Evolutionary conservation across 1,140 invertebrate genomes (phyloP), one percentile per base, ranked within the genome.

Genomic region (Zaprionus kolodkinae): DNA sequence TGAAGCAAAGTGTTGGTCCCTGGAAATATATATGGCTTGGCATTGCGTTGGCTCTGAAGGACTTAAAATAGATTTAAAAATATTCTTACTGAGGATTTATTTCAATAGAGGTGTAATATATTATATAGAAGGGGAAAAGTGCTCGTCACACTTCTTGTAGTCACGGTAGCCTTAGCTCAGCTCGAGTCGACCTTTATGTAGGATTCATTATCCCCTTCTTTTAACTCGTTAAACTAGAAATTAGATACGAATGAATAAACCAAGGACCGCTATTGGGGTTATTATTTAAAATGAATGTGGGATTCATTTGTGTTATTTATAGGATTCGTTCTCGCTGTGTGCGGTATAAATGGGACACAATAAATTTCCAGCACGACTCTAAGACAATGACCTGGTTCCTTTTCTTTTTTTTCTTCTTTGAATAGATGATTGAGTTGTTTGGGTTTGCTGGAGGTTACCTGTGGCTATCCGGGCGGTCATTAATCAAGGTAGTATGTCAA

Each of bases 401-500:
- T 21, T 21, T 21, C 30, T 43, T 25, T 59, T 25, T 59, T 35
- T 36, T 21, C 30, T 48, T 25, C n/a, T 59, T 35, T 36, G 25
- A 52, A 45, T 36, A 33, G 33, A 68, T 81, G 82, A 76, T 78
- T 72, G 67, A 87, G 71, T 50, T 69, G 63, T 60, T 64, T 38
- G 25, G 6, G 7, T 57, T 15, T 55, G 21, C 21, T 21, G 21
- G 21, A 40, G 45, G 36, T 50, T 67, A 55, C 50, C 68, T 69
- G 45, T 33, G 56, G 54, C 17, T 43, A 5, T 15, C 15, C 13
- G 4, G 43, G 6, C 55, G 1, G 33, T 40, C 79, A 86, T 86
- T 79, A 78, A 87, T 87, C 82, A 86, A 82, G 71, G 76, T 79
- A 67, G 79, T 72, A 70, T 86, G 82, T 79, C 82, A 86, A 71